Conservation (phyloP, 2,888 invertebrate species). For the Eucera pruinosa region DNA sequence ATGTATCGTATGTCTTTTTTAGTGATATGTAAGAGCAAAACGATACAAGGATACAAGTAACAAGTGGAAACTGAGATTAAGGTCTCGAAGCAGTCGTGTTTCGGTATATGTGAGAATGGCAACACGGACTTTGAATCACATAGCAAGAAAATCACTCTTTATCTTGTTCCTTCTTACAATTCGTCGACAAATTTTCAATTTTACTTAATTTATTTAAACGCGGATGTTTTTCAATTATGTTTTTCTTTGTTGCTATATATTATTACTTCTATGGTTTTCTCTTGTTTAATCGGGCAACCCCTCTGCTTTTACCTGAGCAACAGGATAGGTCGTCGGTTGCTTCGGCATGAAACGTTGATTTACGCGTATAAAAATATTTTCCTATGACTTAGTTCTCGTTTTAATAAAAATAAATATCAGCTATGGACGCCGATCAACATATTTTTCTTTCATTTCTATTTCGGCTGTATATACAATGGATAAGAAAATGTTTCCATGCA, state of each 20-base stretch:
- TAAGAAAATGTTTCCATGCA: slow-evolving; percentile 1
- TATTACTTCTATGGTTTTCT: not conserved
- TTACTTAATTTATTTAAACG: slow-evolving; percentile 3
- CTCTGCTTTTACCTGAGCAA: slow-evolving; percentile 25
- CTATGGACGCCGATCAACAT: not conserved
- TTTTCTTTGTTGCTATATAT: not conserved
- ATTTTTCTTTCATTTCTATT: not conserved
- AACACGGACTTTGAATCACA: too few relatives aligned
- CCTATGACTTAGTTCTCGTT: slow-evolving; percentile 22
- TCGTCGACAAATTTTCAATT: slow-evolving; percentile 13
- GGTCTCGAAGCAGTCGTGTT: too few relatives aligned
- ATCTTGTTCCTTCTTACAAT: slow-evolving; percentile 20
- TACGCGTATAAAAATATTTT: slow-evolving; percentile 5
- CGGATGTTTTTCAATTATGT: slow-evolving; percentile 14
- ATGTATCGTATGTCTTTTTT: too few relatives aligned
- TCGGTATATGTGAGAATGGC: too few relatives aligned
- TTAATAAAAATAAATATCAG: not conserved
- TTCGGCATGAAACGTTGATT: slow-evolving; percentile 26
- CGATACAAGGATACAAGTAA: too few relatives aligned
- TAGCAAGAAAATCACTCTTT: too few relatives aligned
- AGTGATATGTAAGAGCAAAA: too few relatives aligned
- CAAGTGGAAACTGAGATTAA: too few relatives aligned
- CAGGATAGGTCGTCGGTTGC: slow-evolving; percentile 20
- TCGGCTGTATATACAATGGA: slow-evolving; percentile 8
- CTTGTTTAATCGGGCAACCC: slow-evolving; percentile 7